A percentile compares a stretch with the other conserved stretches of the same genome.
Conservation (phyloP, 2,888 invertebrate species). For the Agrochola macilenta region DNA sequence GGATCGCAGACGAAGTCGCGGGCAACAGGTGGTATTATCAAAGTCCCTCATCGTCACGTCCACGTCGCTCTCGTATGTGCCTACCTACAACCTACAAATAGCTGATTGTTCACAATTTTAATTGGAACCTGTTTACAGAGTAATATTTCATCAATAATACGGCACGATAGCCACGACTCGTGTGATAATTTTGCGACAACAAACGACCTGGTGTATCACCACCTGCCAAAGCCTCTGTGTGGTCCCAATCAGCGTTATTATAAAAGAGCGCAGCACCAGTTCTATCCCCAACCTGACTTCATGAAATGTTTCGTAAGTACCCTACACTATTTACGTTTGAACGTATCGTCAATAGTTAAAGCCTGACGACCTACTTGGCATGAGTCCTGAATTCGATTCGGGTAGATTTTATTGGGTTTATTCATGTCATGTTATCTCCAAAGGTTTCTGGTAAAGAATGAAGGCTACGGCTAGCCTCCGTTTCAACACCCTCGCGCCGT, state of each 20-base stretch:
- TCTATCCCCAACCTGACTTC: conserved; percentile 84
- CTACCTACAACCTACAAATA: not conserved
- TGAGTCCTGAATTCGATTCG: too few relatives aligned
- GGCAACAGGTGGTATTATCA: not conserved
- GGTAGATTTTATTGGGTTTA: not conserved
- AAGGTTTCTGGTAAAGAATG: not conserved
- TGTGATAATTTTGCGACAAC: conserved; percentile 88
- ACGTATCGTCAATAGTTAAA: not conserved
- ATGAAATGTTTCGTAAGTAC: conserved; percentile 84
- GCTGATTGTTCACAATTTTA: not conserved
- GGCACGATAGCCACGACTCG: conserved; percentile 83
- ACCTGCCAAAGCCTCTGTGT: conserved; percentile 88
- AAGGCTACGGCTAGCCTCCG: not conserved
- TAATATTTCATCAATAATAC: conserved; percentile 79
- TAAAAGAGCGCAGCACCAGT: conserved; percentile 82
- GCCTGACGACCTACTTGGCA: not conserved
- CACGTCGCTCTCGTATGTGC: not conserved
- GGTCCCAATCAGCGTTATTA: conserved; percentile 83
- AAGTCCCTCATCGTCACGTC: too few relatives aligned
- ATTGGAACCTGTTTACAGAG: conserved; percentile 76
- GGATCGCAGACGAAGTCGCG: too few relatives aligned
- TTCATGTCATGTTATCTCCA: not conserved
- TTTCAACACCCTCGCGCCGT: not conserved
- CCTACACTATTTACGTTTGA: not conserved
- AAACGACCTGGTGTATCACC: conserved; percentile 89